Base-by-base conservation (phyloP, 2,113 vertebrate genomes). In the Phoenicopterus ruber region DNA sequence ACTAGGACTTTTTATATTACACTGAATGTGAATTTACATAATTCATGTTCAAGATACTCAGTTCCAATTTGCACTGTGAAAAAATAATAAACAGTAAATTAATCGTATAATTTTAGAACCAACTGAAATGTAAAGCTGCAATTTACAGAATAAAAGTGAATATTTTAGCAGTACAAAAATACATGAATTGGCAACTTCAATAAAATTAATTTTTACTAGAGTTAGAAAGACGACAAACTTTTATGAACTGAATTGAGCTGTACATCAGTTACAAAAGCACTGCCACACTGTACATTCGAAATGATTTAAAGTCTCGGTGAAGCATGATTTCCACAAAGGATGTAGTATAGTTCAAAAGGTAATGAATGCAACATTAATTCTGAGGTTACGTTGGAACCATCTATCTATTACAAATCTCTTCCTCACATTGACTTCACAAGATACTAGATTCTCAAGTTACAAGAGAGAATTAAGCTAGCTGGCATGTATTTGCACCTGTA, bases 81-180 rank as follows among this genome's bases (percentile, higher is more conserved):
- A 95, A 94, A 89, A 87, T 79, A 94, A 86, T 74, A 94, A 95
- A 87, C 54, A 69, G 57, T 58, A 93, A 92, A 92, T 86, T 93
- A 89, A 96, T 78, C 20, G 87, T 34, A 80, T 67, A 44, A 82
- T 93, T 95, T 96, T 91, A 88, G 61, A 93, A 88, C 40, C 38
- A 72, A 83, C 16, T 42, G 22, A 94, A 96, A 93, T 31, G 31
- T 63, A 95, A 90, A 90, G 73, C 52, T 88, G 54, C 65, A 86
- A 63, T 91, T 97, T 91, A 73, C 5, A 84, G 72, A 91, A 82
- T 54, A 88, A 94, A 95, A 97, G 79, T 47, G 8, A 95, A 6
- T 80, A 83, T 81, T 91, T 81, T 69, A 81, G 32, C 7, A 82
- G 54, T 40, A 86, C 54, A 93, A 92, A 95, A 92, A 73, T 14